Percentiles rank a stretch among this genome's conserved stretches.
Evolutionary conservation across 2,888 invertebrate genomes (phyloP).

Genomic region (Hypomecis atomaria): DNA sequence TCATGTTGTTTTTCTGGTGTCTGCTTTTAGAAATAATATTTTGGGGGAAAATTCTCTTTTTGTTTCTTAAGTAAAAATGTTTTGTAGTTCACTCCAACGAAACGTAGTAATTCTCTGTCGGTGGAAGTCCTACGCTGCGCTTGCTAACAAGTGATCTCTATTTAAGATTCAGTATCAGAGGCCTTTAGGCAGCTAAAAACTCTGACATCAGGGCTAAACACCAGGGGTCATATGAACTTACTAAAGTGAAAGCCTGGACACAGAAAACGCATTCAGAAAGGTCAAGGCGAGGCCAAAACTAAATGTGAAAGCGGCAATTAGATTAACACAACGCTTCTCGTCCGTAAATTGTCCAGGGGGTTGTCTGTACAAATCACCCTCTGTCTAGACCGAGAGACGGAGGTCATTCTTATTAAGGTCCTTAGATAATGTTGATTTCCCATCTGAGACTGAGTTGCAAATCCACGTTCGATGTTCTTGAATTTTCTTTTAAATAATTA

Average conservation of each 20-base stretch:
- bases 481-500: too few relatives aligned
- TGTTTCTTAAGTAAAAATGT: not conserved
- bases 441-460: too few relatives aligned
- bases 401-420: slow-evolving; percentile 3
- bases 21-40: slow-evolving; percentile 10
- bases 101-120: too few relatives aligned
- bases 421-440: not conserved
- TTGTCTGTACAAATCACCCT: slow-evolving; percentile 58
- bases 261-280: slow-evolving; percentile 78
- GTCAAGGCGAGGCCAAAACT: slow-evolving; percentile 74
- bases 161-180: too few relatives aligned
- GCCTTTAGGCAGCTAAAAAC: slow-evolving; percentile 5
- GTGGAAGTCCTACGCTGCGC: too few relatives aligned
- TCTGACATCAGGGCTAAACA: slow-evolving; percentile 11
- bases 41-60: not conserved
- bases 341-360: slow-evolving; percentile 74
- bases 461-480: too few relatives aligned
- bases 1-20: slow-evolving; percentile 28
- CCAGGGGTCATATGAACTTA: too few relatives aligned
- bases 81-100: not conserved
- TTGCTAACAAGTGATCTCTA: too few relatives aligned
- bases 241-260: slow-evolving; percentile 19
- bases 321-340: slow-evolving; percentile 72
- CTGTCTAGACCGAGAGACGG: slow-evolving; percentile 21
- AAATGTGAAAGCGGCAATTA: slow-evolving; percentile 78